Percentiles rank a stretch among this genome's conserved stretches.
These are phyloP conservation scores for Myotis lucifugus DNA, from an alignment of 2,113 vertebrate genomes.

Conservation along the genomic window DNA sequence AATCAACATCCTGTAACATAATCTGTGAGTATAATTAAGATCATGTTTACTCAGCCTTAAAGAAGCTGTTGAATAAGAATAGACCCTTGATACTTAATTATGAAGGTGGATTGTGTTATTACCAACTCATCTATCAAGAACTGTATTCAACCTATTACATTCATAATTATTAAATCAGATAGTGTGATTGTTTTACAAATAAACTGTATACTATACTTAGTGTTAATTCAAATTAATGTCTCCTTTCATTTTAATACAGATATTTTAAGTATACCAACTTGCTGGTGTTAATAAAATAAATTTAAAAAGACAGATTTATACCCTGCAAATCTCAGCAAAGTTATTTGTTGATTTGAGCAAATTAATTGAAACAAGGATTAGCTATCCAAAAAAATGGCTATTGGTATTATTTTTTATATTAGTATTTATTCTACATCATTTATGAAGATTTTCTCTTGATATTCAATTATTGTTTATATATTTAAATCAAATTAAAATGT, in stretches of 20 bases:
- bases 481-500: slow-evolving; percentile 76
- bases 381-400: slow-evolving; percentile 59
- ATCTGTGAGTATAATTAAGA: slow-evolving; percentile 74
- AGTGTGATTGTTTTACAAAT: slow-evolving; percentile 46
- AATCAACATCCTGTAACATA: slow-evolving; percentile 56
- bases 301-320: slow-evolving; percentile 35
- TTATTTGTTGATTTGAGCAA: slow-evolving; percentile 50
- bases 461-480: slow-evolving; percentile 77
- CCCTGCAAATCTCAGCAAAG: slow-evolving; percentile 23
- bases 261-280: slow-evolving; percentile 67
- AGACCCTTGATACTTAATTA: slow-evolving; percentile 72
- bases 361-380: slow-evolving; percentile 71
- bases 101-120: slow-evolving; percentile 41
- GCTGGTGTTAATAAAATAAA: slow-evolving; percentile 52
- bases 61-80: slow-evolving; percentile 58
- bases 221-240: slow-evolving; percentile 57
- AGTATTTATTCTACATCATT: slow-evolving; percentile 63
- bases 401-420: slow-evolving; percentile 63
- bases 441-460: slow-evolving; percentile 68
- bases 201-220: slow-evolving; percentile 32
- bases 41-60: slow-evolving; percentile 72
- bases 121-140: slow-evolving; percentile 59
- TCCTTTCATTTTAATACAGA: slow-evolving; percentile 30
- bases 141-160: slow-evolving; percentile 44
- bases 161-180: slow-evolving; percentile 49